Percentiles rank a stretch among this genome's conserved stretches.
phyloP scores from a whole-genome alignment of 2,888 invertebrate species.

The Tetanocera ferruginea region DNA sequence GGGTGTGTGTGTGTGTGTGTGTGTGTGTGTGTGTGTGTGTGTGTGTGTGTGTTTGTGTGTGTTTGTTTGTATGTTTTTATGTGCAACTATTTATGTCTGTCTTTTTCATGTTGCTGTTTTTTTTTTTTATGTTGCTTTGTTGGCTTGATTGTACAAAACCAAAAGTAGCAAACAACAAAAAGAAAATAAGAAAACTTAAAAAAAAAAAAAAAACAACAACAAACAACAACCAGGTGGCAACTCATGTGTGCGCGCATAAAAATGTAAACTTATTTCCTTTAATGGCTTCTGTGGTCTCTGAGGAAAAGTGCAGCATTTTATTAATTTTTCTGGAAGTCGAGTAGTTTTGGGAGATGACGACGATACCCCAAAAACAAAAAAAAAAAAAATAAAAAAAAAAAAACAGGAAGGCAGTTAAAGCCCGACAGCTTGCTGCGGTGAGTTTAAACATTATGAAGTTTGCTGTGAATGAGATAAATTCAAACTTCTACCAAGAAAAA shows the following conservation, averaged over 20 bases:
- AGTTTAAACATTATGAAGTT: no score
- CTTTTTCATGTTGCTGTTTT: no score
- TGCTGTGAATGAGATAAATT: no score
- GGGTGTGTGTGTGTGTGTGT: background rate
- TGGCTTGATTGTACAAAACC: background rate
- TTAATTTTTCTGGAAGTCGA: background rate
- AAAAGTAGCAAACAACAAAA: background rate
- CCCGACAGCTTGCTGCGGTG: no score
- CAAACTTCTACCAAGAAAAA: no score
- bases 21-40: constrained; percentile 7
- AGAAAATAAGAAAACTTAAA: background rate
- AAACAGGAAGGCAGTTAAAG: background rate
- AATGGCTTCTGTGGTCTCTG: constrained; percentile 17
- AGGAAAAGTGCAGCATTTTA: constrained; percentile 1
- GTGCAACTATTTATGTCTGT: no score
- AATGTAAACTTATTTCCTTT: constrained; percentile 32
- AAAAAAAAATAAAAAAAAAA: background rate
- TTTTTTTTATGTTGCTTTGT: background rate
- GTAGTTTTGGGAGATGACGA: background rate
- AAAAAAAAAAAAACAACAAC: constrained; percentile 2
- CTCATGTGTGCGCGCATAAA: constrained; percentile 19
- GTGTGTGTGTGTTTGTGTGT: constrained; percentile 20
- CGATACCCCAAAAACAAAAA: background rate
- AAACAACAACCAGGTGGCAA: constrained; percentile 27
- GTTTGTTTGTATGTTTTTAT: constrained; percentile 10